A percentile compares a stretch with the other conserved stretches of the same genome.
These are phyloP conservation scores for Chlamydotis undulata DNA, from an alignment of 2,113 vertebrate species.

Conservation along the genomic window DNA sequence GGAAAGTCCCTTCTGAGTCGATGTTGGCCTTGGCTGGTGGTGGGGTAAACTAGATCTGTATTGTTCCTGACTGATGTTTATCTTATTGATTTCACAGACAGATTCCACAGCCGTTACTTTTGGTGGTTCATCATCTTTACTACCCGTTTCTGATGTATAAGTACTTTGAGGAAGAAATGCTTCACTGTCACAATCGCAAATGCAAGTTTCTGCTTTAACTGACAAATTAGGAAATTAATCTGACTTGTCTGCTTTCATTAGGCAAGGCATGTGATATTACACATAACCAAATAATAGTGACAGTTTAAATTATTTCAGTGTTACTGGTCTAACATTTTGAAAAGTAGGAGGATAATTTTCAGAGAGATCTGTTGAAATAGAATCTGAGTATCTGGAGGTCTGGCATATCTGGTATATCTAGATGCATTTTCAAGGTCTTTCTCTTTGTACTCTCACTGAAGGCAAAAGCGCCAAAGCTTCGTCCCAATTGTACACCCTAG, in stretches of 20 bases:
- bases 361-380: background rate
- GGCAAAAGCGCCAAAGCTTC: background rate
- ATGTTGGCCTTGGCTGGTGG: background rate
- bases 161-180: background rate
- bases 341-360: background rate
- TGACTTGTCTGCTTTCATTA: constrained; percentile 1
- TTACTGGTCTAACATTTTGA: background rate
- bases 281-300: background rate
- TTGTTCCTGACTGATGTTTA: background rate
- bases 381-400: background rate
- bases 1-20: background rate
- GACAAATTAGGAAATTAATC: background rate
- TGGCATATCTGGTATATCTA: background rate
- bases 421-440: background rate
- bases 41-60: background rate
- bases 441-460: background rate
- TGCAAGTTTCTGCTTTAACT: background rate
- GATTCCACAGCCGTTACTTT: background rate
- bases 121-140: background rate
- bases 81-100: background rate
- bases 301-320: background rate
- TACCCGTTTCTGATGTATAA: background rate
- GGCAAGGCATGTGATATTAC: background rate
- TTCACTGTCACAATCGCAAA: background rate
- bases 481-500: background rate